Percentiles rank a stretch among this genome's conserved stretches.
Conservation (phyloP, 1,140 invertebrate genomes). For the Pseudomyrmex pallidus region DNA sequence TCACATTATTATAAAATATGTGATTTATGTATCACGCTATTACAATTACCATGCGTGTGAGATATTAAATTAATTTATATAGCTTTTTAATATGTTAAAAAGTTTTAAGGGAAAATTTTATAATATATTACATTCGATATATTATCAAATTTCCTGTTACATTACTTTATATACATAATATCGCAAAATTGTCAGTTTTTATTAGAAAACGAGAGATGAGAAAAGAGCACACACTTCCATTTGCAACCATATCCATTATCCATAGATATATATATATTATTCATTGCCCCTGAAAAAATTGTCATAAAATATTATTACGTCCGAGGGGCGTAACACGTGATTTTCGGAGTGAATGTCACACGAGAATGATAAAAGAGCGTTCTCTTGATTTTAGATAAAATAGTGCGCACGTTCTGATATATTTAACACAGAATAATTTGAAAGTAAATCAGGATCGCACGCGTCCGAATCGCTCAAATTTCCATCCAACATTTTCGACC, state of each 20-base stretch:
- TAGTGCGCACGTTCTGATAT: too few species aligned
- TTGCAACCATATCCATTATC: not conserved
- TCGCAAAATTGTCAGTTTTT: constrained; percentile 2
- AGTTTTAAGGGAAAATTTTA: not conserved
- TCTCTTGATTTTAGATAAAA: too few species aligned
- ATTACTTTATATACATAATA: constrained; percentile 32
- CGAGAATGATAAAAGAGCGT: too few species aligned
- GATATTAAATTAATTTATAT: constrained; percentile 39
- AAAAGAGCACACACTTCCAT: not conserved
- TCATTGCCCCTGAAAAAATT: not conserved
- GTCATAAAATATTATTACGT: too few species aligned
- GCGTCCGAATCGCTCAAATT: too few species aligned
- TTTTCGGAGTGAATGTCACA: too few species aligned
- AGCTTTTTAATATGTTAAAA: constrained; percentile 15
- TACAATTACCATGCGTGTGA: not conserved
- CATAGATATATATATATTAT: too few species aligned
- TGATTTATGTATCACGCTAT: constrained; percentile 46
- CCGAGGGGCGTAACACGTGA: too few species aligned
- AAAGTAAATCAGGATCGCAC: too few species aligned
- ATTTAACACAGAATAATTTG: too few species aligned
- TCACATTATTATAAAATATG: not conserved
- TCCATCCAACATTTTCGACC: too few species aligned
- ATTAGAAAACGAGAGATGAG: not conserved
- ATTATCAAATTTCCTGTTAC: constrained; percentile 23
- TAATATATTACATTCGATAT: constrained; percentile 10